Evolutionary conservation across 2,113 vertebrate genomes (phyloP).

Genomic region (Aldabrachelys gigantea): DNA sequence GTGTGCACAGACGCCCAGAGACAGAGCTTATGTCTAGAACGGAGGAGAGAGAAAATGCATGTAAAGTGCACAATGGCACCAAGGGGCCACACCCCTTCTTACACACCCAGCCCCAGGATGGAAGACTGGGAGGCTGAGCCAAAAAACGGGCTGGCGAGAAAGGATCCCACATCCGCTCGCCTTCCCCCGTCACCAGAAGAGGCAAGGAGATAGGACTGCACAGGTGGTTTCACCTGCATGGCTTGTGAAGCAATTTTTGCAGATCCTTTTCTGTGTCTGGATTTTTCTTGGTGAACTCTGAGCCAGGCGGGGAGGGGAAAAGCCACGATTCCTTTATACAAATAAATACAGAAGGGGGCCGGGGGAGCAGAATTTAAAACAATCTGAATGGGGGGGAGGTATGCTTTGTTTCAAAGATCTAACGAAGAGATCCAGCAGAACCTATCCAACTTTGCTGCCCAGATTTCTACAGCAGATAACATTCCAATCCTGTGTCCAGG

Average conservation of each 20-base stretch:
- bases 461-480: background rate
- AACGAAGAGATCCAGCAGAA: background rate
- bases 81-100: no score
- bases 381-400: background rate
- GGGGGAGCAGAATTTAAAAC: background rate
- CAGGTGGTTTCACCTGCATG: rapidly evolving
- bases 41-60: background rate
- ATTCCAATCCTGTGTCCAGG: background rate
- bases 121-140: background rate
- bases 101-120: rapidly evolving
- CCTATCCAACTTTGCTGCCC: no score
- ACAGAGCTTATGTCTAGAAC: background rate
- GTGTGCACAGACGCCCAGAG: rapidly evolving
- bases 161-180: background rate
- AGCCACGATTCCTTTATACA: background rate
- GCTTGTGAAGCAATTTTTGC: background rate
- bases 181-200: background rate
- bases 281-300: background rate
- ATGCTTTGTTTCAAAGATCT: no score
- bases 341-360: background rate
- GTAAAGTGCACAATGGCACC: background rate
- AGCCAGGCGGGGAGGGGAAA: background rate
- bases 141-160: rapidly evolving
- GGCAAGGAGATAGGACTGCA: background rate
- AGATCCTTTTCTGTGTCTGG: background rate